Base-by-base conservation (phyloP, 2,797 vertebrate species). In the Pseudochromis fuscus region DNA sequence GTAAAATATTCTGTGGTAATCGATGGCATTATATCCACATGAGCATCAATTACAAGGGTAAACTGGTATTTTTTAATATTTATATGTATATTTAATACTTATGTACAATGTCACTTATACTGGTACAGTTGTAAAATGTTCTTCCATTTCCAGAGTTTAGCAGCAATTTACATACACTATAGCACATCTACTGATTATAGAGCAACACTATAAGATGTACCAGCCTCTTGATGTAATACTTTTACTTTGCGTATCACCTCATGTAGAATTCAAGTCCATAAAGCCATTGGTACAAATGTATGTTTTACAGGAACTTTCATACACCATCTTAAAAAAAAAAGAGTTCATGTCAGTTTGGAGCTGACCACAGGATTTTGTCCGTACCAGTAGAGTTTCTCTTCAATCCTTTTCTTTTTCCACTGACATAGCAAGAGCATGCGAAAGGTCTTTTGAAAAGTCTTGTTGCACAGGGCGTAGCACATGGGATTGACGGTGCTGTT, bases 401-500 rank as follows among this genome's bases (percentile, higher is more conserved):
- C 96, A 55, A 91, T 89, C 57, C 94, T 87, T 82, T 94, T 96
- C 87, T 95, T 97, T 90, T 94, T 98, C 97, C 97, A 98, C 76
- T 94, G 96, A 84, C 98, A 99, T 62, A 99, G 93, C 61, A 99
- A 93, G 74, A 99, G 92, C 96, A 96, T 96, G 82, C 96, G 96
- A 81, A 99, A 99, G 53, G 98, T 99, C 88, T 98, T 98, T 83
- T 96, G 95, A 83, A 99, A 99, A 74, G 95, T 98, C 94, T 97
- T 99, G 95, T 99, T 99, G 78, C 98, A 99, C 68, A 99, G 96
- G 11, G 98, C 97, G 2, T 99, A 99, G 90, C 98, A 99, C 84
- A 99, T 98, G 56, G 98, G 98, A 80, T 99, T 99, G 79, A 99
- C 94, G 0, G 98, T 99, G 90, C 98, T 99, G 82, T 99, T 99